Percentiles rank a stretch among this genome's conserved stretches.
Evolutionary conservation across 2,888 invertebrate genomes (phyloP).

Genomic region (Hipparchia sbordonii): DNA sequence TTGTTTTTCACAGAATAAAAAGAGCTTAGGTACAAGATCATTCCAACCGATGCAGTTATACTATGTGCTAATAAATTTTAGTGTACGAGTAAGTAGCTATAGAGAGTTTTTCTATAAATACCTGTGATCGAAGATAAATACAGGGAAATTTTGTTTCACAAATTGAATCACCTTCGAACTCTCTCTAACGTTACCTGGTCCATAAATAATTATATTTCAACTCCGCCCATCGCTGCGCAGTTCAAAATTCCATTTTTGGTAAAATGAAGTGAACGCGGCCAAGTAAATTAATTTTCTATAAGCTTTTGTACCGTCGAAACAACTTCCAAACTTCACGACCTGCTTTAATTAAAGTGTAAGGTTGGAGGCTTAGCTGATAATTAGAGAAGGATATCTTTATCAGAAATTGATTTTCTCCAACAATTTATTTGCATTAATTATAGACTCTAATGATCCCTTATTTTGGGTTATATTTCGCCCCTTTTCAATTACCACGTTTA

Average conservation of each 20-base stretch:
- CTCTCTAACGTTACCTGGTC: neutral
- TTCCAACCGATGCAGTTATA: too few relatives aligned
- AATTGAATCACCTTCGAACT: neutral
- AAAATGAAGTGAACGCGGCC: constrained; percentile 40
- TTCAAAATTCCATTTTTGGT: constrained; percentile 42
- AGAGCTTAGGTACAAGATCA: too few relatives aligned
- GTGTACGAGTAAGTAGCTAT: too few relatives aligned
- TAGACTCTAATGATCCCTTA: constrained; percentile 9
- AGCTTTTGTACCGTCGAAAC: constrained; percentile 45
- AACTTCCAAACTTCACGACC: constrained; percentile 40
- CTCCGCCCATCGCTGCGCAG: constrained; percentile 34
- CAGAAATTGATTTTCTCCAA: constrained; percentile 9
- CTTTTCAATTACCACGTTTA: constrained; percentile 5
- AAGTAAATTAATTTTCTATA: constrained; percentile 47
- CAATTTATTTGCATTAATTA: constrained; percentile 10
- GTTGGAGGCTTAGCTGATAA: constrained; percentile 21
- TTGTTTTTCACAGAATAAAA: too few relatives aligned
- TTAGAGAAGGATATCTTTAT: constrained; percentile 20
- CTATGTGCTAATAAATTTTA: too few relatives aligned
- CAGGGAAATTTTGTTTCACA: neutral
- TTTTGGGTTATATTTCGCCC: constrained; percentile 1
- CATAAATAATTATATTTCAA: constrained; percentile 12
- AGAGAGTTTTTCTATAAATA: too few relatives aligned
- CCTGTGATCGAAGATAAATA: too few relatives aligned
- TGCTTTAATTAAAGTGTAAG: constrained; percentile 42